Conservation (phyloP, 2,888 invertebrate species). For the Plagodis dolabraria region DNA sequence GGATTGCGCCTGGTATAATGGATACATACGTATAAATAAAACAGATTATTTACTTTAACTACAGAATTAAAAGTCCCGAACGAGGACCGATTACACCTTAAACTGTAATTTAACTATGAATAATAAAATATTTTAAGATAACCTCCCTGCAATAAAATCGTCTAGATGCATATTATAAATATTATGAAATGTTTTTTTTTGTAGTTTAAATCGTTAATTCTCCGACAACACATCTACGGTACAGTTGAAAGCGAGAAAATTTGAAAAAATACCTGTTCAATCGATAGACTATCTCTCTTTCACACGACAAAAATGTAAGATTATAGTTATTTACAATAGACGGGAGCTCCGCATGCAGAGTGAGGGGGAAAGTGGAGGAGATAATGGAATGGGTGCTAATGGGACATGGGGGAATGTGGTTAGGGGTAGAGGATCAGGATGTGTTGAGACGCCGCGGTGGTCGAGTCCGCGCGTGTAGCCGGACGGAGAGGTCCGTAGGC, state of each 20-base stretch:
- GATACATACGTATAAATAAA: constrained; percentile 49
- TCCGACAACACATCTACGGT: constrained; percentile 84
- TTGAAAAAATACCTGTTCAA: constrained; percentile 85
- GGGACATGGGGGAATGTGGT: constrained; percentile 44
- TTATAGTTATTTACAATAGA: constrained; percentile 83
- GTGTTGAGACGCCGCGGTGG: constrained; percentile 67
- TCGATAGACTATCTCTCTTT: constrained; percentile 82
- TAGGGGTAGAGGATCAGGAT: constrained; percentile 42
- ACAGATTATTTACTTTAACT: constrained; percentile 59
- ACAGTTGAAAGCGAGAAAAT: constrained; percentile 84
- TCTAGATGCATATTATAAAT: constrained; percentile 79
- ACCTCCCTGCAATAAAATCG: constrained; percentile 81
- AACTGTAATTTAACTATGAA: constrained; percentile 80
- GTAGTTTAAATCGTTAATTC: constrained; percentile 78
- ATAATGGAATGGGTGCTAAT: constrained; percentile 36
- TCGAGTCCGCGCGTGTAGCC: constrained; percentile 56
- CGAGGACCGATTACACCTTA: constrained; percentile 73
- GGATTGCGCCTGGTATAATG: constrained; percentile 52
- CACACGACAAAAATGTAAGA: constrained; percentile 82
- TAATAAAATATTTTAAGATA: constrained; percentile 81
- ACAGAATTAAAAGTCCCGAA: constrained; percentile 67
- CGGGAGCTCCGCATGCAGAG: constrained; percentile 45
- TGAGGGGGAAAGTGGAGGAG: constrained; percentile 41
- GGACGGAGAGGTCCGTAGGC: constrained; percentile 53
- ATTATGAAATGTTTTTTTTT: constrained; percentile 82